Evolutionary conservation across 2,888 invertebrate genomes (phyloP), one percentile per base, ranked within the genome.

Genomic region (Cosmopolites sordidus): DNA sequence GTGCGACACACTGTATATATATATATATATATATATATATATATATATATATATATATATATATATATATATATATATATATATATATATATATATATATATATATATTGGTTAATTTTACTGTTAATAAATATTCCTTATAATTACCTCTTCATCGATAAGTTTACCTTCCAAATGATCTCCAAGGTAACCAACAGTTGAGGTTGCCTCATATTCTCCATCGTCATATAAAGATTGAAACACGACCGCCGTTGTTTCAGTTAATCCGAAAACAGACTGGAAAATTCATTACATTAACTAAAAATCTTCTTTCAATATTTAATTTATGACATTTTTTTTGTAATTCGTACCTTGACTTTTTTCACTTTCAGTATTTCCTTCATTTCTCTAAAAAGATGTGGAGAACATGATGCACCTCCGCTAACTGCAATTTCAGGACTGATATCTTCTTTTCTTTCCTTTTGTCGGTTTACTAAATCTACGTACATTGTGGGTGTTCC

Each of bases 401-500:
- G 80, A 0, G 89, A 83, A 58, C 87, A 85, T 0, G 84, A 78
- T 0, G 92, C 79, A 3, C 91, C 92, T 0, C 87, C 89, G 29
- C 83, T 83, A 1, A 87, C 68, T 0, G 86, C 88, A 39, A 78
- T 70, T 58, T 76, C 73, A 1, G 70, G 72, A 43, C 78, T 76
- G 17, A 82, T 72, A 1, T 77, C 73, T 12, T 75, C 64, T 9
- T 76, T 70, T 6, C 76, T 58, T 53, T 75, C 70, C 22, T 73
- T 72, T 62, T 80, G 79, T 3, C 71, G 71, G 18, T 77, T 76
- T 38, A 90, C 71, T 59, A 89, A 75, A 73, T 91, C 89, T 11
- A 89, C 82, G 71, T 87, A 87, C 92, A 92, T 92, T 1, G 92
- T 92, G 4, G 92, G 91, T 0, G 91, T 90, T 30, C 91, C 91